Base-by-base conservation (phyloP, 1,140 invertebrate genomes). In the Lycorma delicatula region DNA sequence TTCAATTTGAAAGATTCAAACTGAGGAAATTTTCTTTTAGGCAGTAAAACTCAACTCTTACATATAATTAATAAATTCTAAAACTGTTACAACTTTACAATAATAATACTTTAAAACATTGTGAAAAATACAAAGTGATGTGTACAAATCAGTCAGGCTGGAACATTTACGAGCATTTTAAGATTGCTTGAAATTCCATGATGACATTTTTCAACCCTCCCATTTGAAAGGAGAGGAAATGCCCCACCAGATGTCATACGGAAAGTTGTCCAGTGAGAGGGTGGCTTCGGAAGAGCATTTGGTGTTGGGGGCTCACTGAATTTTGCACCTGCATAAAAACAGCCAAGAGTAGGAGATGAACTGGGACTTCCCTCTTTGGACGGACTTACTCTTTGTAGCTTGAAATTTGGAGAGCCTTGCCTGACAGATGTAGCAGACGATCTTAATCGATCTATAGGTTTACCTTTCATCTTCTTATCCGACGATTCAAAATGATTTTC, bases 241-340 rank as follows among this genome's bases (percentile, higher is more conserved):
- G 41, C n/a, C 27, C 56, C 44, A 16, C 56, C 56, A 22, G 56
- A 57, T 50, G 56, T 38, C 48, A 57, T 50, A 26, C 27, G 36
- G 22, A 57, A 50, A 54, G 63, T 62, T 54, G 70, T 77, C 81
- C 81, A 83, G 59, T 77, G 78, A 20, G 69, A 70, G 36, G 81
- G 81, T 48, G 81, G 81, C 62, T 77, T 79, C 7, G 81, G 80
- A 31, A 83, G 68, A 55, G 74, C 75, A 49, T 77, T 72, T 3
- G 80, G 79, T 25, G 79, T 76, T 5, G 81, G 81, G 31, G 80
- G 77, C 54, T 81, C 80, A 26, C 75, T 79, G 63, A 80, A 82
- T 61, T 81, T 81, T 11, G 80, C 78, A 60, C 80, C 81, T 47
- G 81, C 81, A 63, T 81, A 82, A 56, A 74, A 76, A 52, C 59